phyloP scores from a whole-genome alignment of 2,888 invertebrate species.

The Actias luna region DNA sequence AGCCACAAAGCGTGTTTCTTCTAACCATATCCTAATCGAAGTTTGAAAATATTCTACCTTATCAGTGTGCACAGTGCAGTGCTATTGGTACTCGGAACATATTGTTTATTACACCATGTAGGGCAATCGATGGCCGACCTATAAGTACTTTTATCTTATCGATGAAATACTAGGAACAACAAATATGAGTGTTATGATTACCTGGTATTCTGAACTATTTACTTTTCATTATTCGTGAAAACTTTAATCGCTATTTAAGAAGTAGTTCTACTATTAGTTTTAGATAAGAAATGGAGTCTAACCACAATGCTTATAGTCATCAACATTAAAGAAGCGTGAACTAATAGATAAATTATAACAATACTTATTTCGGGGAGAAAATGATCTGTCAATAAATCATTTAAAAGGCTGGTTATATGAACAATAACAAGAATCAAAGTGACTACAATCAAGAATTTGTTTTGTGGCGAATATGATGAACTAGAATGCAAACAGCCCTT shows the following conservation, averaged over 20 bases:
- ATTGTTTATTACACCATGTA: constrained; percentile 16
- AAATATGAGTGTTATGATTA: constrained; percentile 3
- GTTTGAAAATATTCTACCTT: constrained; percentile 16
- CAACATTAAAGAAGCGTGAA: not conserved
- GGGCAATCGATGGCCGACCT: constrained; percentile 11
- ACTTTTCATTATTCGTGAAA: not conserved
- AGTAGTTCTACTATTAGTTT: not conserved
- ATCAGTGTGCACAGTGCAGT: constrained; percentile 11
- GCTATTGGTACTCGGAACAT: constrained; percentile 4
- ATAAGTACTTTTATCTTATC: constrained; percentile 11
- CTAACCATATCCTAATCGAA: constrained; percentile 4
- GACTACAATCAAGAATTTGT: constrained; percentile 11
- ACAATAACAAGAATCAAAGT: constrained; percentile 10
- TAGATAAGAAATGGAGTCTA: not conserved
- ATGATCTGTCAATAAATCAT: not conserved
- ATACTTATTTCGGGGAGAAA: not conserved
- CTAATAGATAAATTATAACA: not conserved
- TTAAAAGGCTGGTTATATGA: not conserved
- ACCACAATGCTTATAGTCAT: not conserved
- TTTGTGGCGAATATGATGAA: constrained; percentile 10
- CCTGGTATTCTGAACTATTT: not conserved
- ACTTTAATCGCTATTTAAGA: not conserved
- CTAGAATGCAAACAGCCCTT: constrained; percentile 18
- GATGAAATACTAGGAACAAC: constrained; percentile 4
- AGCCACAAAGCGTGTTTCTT: constrained; percentile 16